A percentile compares a stretch with the other conserved stretches of the same genome.
These are phyloP conservation scores for Automeris io DNA, from an alignment of 2,888 invertebrate genomes.

Conservation along the genomic window DNA sequence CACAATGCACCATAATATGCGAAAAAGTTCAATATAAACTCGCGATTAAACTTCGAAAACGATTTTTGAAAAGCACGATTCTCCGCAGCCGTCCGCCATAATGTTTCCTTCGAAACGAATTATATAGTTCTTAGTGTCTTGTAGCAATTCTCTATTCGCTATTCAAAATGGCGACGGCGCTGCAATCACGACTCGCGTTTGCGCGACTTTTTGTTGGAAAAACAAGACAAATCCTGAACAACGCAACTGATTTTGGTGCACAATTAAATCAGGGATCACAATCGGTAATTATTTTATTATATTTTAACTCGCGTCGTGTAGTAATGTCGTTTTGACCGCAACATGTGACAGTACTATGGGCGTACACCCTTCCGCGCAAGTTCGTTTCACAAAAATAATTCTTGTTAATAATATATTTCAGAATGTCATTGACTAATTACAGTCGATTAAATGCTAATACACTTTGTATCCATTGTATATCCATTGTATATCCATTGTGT, in stretches of 20 bases:
- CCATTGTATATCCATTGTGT: no score
- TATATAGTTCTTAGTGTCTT: slow-evolving; percentile 78
- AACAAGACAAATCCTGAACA: slow-evolving; percentile 66
- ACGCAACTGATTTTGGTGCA: slow-evolving; percentile 62
- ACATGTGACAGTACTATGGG: slow-evolving; percentile 75
- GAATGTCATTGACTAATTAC: slow-evolving; percentile 25
- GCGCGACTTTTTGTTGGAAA: slow-evolving; percentile 69
- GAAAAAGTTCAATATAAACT: slow-evolving; percentile 77
- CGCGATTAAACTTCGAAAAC: slow-evolving; percentile 75
- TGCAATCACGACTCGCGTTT: slow-evolving; percentile 72
- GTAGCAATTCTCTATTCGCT: slow-evolving; percentile 77
- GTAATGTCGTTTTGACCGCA: slow-evolving; percentile 65
- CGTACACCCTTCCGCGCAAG: slow-evolving; percentile 57
- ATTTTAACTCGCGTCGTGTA: slow-evolving; percentile 53
- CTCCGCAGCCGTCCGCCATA: slow-evolving; percentile 77
- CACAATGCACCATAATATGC: slow-evolving; percentile 74
- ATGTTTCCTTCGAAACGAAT: slow-evolving; percentile 79
- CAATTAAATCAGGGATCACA: slow-evolving; percentile 54
- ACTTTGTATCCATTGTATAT: no score
- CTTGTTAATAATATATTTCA: slow-evolving; percentile 24
- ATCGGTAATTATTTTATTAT: slow-evolving; percentile 73
- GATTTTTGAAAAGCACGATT: slow-evolving; percentile 78
- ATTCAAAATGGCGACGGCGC: slow-evolving; percentile 78
- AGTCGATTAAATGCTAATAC: slow-evolving; percentile 12
- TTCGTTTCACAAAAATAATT: slow-evolving; percentile 32